These are phyloP conservation scores for Psephotus haematonotus DNA, from an alignment of 2,113 vertebrate genomes.

Conservation along the genomic window DNA sequence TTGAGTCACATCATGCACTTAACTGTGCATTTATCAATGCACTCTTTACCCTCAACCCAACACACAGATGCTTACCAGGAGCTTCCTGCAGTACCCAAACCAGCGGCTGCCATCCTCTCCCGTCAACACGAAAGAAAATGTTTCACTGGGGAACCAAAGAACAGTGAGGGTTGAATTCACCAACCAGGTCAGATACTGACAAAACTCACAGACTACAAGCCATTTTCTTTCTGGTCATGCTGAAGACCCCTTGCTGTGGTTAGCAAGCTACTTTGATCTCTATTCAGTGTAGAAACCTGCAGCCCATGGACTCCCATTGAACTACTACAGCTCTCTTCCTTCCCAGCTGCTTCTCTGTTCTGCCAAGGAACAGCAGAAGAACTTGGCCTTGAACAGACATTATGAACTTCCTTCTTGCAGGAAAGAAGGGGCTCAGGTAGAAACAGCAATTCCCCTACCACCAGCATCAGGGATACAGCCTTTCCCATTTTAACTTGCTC, in stretches of 20 bases:
- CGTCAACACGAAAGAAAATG: constrained; percentile 95
- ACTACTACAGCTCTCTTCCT: background rate
- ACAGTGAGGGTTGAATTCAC: background rate
- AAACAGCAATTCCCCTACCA: background rate
- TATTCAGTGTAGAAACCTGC: background rate
- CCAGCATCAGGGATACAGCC: background rate
- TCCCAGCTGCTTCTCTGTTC: background rate
- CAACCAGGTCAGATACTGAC: background rate
- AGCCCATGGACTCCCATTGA: background rate
- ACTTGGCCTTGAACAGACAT: background rate
- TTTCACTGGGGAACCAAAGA: constrained; percentile 83
- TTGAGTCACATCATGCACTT: accelerated
- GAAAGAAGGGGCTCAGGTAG: background rate
- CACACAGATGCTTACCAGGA: constrained; percentile 85
- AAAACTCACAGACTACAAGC: background rate
- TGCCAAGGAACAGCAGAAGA: background rate
- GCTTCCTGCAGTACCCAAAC: constrained; percentile 98
- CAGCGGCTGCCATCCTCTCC: constrained; percentile 96
- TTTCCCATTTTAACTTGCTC: background rate
- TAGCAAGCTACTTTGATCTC: background rate
- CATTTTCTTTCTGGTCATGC: background rate
- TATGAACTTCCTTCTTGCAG: background rate
- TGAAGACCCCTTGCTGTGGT: background rate
- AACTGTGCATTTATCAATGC: background rate
- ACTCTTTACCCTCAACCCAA: background rate